Evolutionary conservation across 92 coral and sea anemone species (phyloP).

Genomic region (Palythoa grandis): DNA sequence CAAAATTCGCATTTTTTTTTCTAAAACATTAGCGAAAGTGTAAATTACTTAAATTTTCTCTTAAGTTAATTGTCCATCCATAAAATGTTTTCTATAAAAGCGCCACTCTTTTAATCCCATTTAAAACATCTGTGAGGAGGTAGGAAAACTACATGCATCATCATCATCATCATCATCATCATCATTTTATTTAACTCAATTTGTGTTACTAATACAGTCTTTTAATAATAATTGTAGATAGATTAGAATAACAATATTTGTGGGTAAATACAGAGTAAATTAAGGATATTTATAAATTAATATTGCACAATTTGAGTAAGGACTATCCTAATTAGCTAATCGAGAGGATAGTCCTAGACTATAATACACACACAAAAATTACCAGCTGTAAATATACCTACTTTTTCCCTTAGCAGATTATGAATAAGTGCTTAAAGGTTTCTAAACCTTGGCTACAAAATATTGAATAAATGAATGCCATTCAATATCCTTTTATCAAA

Average conservation of each 20-base stretch:
- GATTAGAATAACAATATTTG: too few relatives aligned
- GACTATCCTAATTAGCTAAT: too few relatives aligned
- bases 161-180: too few relatives aligned
- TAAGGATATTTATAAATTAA: too few relatives aligned
- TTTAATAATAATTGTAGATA: too few relatives aligned
- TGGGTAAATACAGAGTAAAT: too few relatives aligned
- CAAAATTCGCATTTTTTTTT: background rate
- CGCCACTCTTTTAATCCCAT: background rate
- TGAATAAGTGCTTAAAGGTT: background rate
- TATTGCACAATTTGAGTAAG: too few relatives aligned
- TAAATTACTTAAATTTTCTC: background rate
- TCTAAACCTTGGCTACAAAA: background rate
- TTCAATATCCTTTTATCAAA: background rate
- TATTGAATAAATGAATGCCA: conserved; percentile 2
- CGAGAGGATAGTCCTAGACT: too few relatives aligned
- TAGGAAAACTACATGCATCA: too few relatives aligned
- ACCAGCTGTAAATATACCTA: background rate
- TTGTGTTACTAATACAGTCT: too few relatives aligned
- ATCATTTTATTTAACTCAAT: too few relatives aligned
- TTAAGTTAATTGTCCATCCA: background rate
- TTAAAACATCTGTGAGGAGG: background rate
- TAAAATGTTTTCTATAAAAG: background rate
- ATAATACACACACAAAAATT: too few relatives aligned
- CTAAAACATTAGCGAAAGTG: background rate
- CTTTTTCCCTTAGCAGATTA: background rate